A percentile compares a stretch with the other conserved stretches of the same genome.
Conservation (phyloP, 2,797 vertebrate species). For the Stomatorhinus walkeri region DNA sequence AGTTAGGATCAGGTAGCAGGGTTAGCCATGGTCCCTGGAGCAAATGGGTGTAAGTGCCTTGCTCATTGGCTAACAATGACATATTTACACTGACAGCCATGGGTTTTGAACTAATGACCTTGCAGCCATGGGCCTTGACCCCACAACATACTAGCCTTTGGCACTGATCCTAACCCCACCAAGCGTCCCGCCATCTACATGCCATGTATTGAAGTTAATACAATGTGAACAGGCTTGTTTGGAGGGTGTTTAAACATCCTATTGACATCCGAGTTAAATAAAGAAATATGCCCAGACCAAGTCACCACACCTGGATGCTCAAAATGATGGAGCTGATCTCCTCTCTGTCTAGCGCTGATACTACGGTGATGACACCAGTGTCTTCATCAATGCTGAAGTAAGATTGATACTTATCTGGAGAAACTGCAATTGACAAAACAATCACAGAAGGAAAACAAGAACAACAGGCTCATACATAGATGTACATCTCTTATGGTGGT, state of each 20-base stretch:
- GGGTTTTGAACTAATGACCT: not conserved
- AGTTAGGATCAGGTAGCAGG: not conserved
- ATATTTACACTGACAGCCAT: not conserved
- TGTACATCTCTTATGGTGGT: not conserved
- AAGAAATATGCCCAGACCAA: not conserved
- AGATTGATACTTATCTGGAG: slow-evolving; percentile 39
- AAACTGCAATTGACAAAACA: slow-evolving; percentile 45
- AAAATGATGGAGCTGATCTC: slow-evolving; percentile 45
- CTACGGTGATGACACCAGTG: slow-evolving; percentile 56
- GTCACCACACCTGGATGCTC: slow-evolving; percentile 57
- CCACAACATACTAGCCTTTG: not conserved
- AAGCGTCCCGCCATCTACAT: not conserved
- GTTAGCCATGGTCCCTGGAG: not conserved
- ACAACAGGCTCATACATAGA: not conserved
- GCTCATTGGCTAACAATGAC: not conserved
- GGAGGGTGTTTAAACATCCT: not conserved
- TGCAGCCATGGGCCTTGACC: not conserved
- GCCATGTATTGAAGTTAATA: not conserved
- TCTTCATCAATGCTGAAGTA: slow-evolving; percentile 41
- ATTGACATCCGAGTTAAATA: not conserved
- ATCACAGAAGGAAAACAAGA: not conserved
- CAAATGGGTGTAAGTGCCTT: not conserved
- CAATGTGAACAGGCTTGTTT: not conserved
- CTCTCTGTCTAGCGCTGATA: slow-evolving; percentile 56
- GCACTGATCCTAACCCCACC: not conserved